phyloP scores from a whole-genome alignment of 2,797 vertebrate species.

The Orientallactaga sibirica region DNA sequence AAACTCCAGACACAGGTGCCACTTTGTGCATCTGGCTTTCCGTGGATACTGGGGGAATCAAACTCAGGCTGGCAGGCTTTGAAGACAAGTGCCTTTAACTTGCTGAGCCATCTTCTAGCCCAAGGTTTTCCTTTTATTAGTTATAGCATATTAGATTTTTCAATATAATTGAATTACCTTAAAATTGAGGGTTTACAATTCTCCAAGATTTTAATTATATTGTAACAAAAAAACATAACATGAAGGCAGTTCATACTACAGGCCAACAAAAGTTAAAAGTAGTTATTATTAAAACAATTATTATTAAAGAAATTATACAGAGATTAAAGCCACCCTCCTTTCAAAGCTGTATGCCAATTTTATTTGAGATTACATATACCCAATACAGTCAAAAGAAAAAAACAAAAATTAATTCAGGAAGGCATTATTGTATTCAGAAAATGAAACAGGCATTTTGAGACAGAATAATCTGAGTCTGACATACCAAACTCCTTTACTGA shows the following conservation, averaged over 20 bases:
- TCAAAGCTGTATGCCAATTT: constrained; percentile 21
- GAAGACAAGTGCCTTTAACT: no score
- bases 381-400: constrained; percentile 10
- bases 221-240: constrained; percentile 33
- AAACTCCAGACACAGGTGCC: no score
- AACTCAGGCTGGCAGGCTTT: no score
- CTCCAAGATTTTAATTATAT: constrained; percentile 21
- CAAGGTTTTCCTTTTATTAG: constrained; percentile 31
- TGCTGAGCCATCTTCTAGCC: background rate
- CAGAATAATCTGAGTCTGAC: background rate
- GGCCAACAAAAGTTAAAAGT: constrained; percentile 40
- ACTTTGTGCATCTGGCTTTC: no score
- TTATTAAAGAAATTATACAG: background rate
- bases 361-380: constrained; percentile 8
- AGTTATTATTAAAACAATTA: background rate
- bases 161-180: constrained; percentile 29
- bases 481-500: background rate
- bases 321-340: constrained; percentile 9
- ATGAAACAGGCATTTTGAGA: background rate
- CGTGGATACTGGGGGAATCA: no score
- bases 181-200: constrained; percentile 8
- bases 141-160: constrained; percentile 29
- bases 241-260: background rate
- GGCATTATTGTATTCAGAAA: background rate
- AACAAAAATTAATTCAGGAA: constrained; percentile 10